These are phyloP conservation scores for Pterocles orientalis DNA, from an alignment of 2,113 vertebrate genomes.

Conservation along the genomic window DNA sequence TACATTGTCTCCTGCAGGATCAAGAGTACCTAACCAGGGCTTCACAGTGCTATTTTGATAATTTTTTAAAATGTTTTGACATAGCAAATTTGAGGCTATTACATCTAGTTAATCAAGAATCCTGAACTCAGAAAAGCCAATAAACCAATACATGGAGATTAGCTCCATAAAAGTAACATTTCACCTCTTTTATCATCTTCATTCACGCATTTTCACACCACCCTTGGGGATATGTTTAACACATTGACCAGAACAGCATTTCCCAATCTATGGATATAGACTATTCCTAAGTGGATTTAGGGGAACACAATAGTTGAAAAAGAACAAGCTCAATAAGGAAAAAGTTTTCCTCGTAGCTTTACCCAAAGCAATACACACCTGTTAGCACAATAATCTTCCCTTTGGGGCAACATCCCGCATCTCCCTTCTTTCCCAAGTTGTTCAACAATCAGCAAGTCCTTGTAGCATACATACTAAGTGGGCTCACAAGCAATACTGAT, in stretches of 20 bases:
- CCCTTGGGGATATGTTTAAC: not conserved
- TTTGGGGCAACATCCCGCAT: not conserved
- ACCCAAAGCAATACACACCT: not conserved
- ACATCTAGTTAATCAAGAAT: not conserved
- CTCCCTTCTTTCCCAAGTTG: not conserved
- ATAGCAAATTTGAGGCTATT: not conserved
- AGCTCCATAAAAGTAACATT: not conserved
- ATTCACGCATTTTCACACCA: not conserved
- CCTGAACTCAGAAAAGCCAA: not conserved
- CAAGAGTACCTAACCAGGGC: not conserved
- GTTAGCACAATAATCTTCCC: not conserved
- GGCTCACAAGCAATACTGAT: not conserved
- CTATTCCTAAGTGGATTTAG: not conserved
- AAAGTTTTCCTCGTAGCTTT: not conserved
- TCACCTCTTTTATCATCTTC: not conserved
- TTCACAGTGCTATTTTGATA: not conserved
- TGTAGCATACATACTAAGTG: accelerated
- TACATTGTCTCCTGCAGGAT: not conserved
- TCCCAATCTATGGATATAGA: not conserved
- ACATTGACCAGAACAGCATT: not conserved
- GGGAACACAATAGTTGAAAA: not conserved
- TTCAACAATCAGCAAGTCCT: not conserved
- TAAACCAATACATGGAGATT: not conserved
- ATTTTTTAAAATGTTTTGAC: not conserved
- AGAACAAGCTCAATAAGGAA: not conserved